These are phyloP conservation scores for Caloenas nicobarica DNA, from an alignment of 2,113 vertebrate genomes.

Conservation along the genomic window DNA sequence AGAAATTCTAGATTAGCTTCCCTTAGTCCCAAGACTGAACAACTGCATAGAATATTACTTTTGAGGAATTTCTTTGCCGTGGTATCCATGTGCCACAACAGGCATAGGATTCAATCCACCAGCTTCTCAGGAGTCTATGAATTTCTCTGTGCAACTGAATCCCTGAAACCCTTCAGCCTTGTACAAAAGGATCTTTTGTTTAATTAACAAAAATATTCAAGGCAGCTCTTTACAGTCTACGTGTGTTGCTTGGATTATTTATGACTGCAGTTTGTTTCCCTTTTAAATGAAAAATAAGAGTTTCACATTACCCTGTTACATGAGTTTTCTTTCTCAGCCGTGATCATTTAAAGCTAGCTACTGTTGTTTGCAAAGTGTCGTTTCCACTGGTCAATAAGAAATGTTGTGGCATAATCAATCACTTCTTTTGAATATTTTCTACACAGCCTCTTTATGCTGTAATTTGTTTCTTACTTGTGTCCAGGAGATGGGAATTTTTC, in stretches of 20 bases:
- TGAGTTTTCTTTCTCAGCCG: not conserved
- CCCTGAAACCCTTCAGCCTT: not conserved
- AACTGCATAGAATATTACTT: not conserved
- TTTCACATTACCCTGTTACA: not conserved
- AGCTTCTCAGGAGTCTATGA: slow-evolving; percentile 9
- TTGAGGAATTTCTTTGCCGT: not conserved
- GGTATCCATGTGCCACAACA: not conserved
- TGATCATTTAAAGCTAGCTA: not conserved
- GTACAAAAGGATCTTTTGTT: not conserved
- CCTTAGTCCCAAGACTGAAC: not conserved
- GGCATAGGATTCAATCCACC: not conserved
- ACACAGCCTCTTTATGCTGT: not conserved
- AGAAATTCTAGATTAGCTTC: not conserved
- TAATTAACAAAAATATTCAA: slow-evolving; percentile 3
- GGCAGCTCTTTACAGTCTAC: slow-evolving; percentile 17
- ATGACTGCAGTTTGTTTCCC: not conserved
- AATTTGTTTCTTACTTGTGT: not conserved
- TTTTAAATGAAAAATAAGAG: not conserved
- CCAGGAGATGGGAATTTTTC: not conserved
- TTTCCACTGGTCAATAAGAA: not conserved
- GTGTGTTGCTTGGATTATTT: not conserved
- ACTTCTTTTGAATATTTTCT: not conserved
- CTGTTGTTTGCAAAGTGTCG: not conserved
- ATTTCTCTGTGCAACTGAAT: not conserved
- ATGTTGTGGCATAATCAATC: not conserved